Evolutionary conservation across 1,140 invertebrate genomes (phyloP), one percentile per base, ranked within the genome.

Genomic region (Lasioglossum albipes): DNA sequence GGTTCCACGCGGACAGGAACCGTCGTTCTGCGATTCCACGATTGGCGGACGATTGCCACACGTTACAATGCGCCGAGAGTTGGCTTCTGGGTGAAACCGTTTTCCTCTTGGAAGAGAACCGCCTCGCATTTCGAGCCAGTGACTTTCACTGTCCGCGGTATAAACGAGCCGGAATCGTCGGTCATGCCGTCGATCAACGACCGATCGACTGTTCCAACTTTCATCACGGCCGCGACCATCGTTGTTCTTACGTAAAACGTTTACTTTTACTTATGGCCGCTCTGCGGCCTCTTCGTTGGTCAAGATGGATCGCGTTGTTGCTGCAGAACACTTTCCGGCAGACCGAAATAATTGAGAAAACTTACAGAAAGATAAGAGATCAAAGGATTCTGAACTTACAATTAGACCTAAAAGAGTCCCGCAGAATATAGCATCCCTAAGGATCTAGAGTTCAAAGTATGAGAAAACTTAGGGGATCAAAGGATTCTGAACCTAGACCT

Each of bases 61-160:
- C 31, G 20, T 66, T 71, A 71, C 6, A 13, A 49, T 79, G 16
- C n/a, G 41, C 27, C 54, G 45, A 13, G 45, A 36, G 36, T 36
- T 22, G 2, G 22, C 72, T 66, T 64, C 75, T 72, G 27, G 54
- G 75, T 64, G 76, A 79, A 83, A 83, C 52, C 65, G 62, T 64
- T 77, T 42, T 52, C 83, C 73, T 70, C 49, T 68, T 70, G 13
- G 27, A 13, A 10, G 4, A 41, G 41, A 69, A 59, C 7, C 18
- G 79, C 80, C 59, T 73, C 81, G 52, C 70, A 31, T 71, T 73
- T 76, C 79, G 67, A 54, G 59, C 71, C 31, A 31, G 12, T n/a
- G 45, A 85, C 85, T 86, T 86, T 86, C 85, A 86, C 85, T 86
- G 59, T 79, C 80, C 73, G 65, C 13, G 13, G 45, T 49, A 59